Base-by-base conservation (phyloP, 2,888 invertebrate species). In the Chymomyza fuscimana region DNA sequence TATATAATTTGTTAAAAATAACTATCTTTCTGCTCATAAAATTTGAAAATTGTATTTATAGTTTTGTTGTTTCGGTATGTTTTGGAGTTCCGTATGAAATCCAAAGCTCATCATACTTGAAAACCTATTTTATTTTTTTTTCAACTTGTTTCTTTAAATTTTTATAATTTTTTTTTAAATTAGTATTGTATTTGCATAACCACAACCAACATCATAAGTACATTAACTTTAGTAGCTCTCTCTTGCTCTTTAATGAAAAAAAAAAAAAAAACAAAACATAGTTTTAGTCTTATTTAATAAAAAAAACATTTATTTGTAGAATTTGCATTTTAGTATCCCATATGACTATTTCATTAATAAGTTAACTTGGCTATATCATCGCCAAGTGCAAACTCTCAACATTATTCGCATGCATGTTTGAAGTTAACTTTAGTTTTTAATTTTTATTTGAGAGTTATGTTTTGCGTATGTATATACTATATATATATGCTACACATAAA, bases 381-480 rank as follows among this genome's bases (percentile, higher is more conserved):
- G 15, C 22, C 58, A 58, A 12, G 5, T 25, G 19, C 5, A n/a
- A 9, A 36, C 60, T 60, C 60, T 60, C 40, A n/a, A 67, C 65
- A 79, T 77, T 77, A 70, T 68, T 78, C 80, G 80, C 84, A 72
- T 83, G 83, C 83, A 83, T 83, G 82, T 73, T 81, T 77, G 50
- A 75, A 85, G 72, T 69, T 70, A 73, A 82, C 62, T 81, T 86
- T 75, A 71, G 73, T 54, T 75, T 69, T 63, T 83, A 82, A 75
- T 76, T 84, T 70, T 82, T 77, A 84, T 84, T 82, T 86, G 74
- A 77, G 73, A 86, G 84, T 86, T 86, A 86, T 72, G 62, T 70
- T 85, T 86, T 76, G 82, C 82, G 82, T 84, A 83, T 82, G 72
- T 76, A 76, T 76, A 73, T 83, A 83, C 82, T 78, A 82, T 78